Evolutionary conservation across 2,797 vertebrate genomes (phyloP), one percentile per base, ranked within the genome.

Genomic region (Periparus ater): DNA sequence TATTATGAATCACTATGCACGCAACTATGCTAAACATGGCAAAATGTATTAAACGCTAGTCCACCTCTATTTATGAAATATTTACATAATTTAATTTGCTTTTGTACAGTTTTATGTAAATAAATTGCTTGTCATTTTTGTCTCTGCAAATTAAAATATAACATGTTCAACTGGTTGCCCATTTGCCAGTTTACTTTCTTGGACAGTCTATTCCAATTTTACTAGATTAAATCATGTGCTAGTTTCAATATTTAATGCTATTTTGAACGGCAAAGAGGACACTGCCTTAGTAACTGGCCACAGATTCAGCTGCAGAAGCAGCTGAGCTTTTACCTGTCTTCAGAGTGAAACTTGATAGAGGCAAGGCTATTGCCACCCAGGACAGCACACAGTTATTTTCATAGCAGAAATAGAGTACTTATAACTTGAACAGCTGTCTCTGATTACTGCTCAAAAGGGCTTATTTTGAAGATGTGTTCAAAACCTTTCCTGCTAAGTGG

Each of bases 101-200:
- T 99, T 99, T 99, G 99, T 99, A 99, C 99, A 99, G 99, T 98
- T 99, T 99, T 99, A 98, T 99, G 99, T 99, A 99, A 99, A 99
- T 99, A 99, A 98, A 99, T 98, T 99, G 99, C 99, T 99, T 99
- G 99, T 99, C 99, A 99, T 98, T 99, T 99, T 99, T 99, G 99
- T 99, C 99, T 99, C 99, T 99, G 98, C 98, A 99, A 99, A 99
- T 99, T 99, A 99, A 99, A 99, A 99, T 99, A 99, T 99, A 99
- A 99, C 98, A 99, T 99, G 98, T 98, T 99, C 98, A 99, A 99
- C 97, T 94, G 92, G 96, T 96, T 97, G 80, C 85, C 63, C 91
- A 89, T 91, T 98, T 97, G 95, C 95, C 90, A 96, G 95, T 88
- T 92, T 98, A 84, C 92, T 96, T 98, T 97, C 91, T 92, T 91